Percentiles rank a stretch among this genome's conserved stretches.
Conservation (phyloP, 2,113 vertebrate genomes). For the Tor tambroides region DNA sequence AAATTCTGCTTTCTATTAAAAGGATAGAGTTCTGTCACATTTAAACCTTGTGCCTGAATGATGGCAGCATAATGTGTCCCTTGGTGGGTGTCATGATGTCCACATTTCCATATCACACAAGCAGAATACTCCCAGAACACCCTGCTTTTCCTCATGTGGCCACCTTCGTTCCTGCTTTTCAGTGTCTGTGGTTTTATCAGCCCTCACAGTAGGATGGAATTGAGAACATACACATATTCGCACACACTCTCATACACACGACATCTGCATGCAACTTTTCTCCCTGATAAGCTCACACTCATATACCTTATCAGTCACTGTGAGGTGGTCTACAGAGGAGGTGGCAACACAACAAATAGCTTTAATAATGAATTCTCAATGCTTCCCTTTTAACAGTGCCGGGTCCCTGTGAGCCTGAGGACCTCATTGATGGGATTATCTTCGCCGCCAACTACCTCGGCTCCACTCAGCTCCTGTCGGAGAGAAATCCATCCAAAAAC, state of each 20-base stretch:
- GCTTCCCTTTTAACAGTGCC: constrained; percentile 79
- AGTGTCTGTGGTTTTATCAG: neutral
- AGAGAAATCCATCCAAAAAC: constrained; percentile 98
- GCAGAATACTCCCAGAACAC: constrained; percentile 59
- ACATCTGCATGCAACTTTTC: neutral
- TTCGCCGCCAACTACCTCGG: constrained; percentile 99
- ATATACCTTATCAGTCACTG: constrained; percentile 33
- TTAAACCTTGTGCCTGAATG: constrained; percentile 54
- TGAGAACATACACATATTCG: neutral
- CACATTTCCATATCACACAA: constrained; percentile 68
- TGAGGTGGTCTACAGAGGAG: constrained; percentile 28
- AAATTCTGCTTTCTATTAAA: neutral
- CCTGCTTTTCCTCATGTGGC: constrained; percentile 43
- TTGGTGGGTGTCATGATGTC: constrained; percentile 60
- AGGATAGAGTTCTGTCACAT: neutral
- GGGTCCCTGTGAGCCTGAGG: constrained; percentile 96
- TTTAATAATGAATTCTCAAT: constrained; percentile 37
- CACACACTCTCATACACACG: neutral
- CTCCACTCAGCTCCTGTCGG: constrained; percentile 96
- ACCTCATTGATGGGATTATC: constrained; percentile 99
- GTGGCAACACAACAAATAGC: constrained; percentile 48
- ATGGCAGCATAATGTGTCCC: constrained; percentile 58
- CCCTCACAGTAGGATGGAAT: neutral
- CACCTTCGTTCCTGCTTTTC: constrained; percentile 44
- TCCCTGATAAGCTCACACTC: constrained; percentile 46